Conservation (phyloP, 2,888 invertebrate genomes). For the Leptinotarsa rubiginosa region DNA sequence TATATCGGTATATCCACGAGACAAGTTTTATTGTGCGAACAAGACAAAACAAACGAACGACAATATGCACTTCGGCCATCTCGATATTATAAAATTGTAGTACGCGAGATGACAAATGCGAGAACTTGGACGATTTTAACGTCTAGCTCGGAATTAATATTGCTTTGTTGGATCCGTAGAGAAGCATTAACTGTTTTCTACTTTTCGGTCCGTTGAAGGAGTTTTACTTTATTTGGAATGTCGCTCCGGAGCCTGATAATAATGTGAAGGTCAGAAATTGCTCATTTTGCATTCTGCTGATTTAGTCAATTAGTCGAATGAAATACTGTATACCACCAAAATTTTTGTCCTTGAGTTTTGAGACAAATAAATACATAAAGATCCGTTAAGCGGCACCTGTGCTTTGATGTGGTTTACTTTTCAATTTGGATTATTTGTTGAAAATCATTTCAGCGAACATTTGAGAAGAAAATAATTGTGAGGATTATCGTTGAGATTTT, state of each 20-base stretch:
- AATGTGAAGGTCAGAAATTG: neutral
- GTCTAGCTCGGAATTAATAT: slow-evolving; percentile 51
- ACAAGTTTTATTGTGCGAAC: slow-evolving; percentile 44
- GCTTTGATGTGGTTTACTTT: too few relatives aligned
- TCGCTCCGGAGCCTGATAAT: slow-evolving; percentile 13
- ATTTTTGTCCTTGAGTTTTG: too few relatives aligned
- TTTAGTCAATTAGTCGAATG: too few relatives aligned
- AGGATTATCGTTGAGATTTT: too few relatives aligned
- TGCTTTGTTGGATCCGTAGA: slow-evolving; percentile 51
- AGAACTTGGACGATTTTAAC: slow-evolving; percentile 52
- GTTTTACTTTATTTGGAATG: slow-evolving; percentile 32
- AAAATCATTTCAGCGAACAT: too few relatives aligned
- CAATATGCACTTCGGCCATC: slow-evolving; percentile 52
- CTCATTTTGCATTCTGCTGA: too few relatives aligned
- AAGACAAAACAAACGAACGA: slow-evolving; percentile 41
- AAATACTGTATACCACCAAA: too few relatives aligned
- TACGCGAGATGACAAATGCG: slow-evolving; percentile 51
- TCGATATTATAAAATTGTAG: slow-evolving; percentile 52
- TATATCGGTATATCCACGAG: slow-evolving; percentile 28
- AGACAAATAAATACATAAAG: too few relatives aligned
- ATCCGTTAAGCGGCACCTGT: too few relatives aligned
- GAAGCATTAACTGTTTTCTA: slow-evolving; percentile 39
- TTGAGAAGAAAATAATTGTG: too few relatives aligned
- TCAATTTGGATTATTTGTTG: too few relatives aligned
- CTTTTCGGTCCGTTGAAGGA: slow-evolving; percentile 35